A percentile compares a stretch with the other conserved stretches of the same genome.
phyloP scores from a whole-genome alignment of 2,888 invertebrate species.

The Melolontha melolontha region DNA sequence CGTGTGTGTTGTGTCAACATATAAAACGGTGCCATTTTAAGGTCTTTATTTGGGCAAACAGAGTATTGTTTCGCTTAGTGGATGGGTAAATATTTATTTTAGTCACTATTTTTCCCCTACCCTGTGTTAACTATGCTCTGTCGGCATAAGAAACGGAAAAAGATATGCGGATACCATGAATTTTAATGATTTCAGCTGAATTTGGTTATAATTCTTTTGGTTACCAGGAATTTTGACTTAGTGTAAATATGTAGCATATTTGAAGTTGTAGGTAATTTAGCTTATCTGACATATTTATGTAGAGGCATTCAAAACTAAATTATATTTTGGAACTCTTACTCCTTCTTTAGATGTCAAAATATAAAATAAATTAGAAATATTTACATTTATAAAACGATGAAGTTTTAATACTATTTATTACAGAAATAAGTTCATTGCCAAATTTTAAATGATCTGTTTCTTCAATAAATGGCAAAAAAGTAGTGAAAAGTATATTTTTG shows the following conservation, averaged over 20 bases:
- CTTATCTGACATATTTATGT: background rate
- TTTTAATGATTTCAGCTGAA: slow-evolving; percentile 1
- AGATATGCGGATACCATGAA: slow-evolving; percentile 13
- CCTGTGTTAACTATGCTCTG: background rate
- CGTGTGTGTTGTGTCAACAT: slow-evolving; percentile 19
- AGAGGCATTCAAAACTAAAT: too few species aligned
- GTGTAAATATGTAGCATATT: background rate
- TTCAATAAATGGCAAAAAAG: too few species aligned
- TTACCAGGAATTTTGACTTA: too few species aligned
- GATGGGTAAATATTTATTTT: slow-evolving; percentile 39
- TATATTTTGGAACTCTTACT: too few species aligned
- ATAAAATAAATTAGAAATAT: too few species aligned
- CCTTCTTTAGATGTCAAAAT: too few species aligned
- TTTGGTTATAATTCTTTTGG: slow-evolving; percentile 4
- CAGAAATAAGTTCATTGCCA: too few species aligned
- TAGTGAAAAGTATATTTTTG: too few species aligned
- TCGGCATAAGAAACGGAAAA: background rate
- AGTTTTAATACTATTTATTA: too few species aligned
- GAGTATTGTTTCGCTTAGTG: slow-evolving; percentile 39
- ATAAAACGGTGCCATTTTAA: slow-evolving; percentile 37
- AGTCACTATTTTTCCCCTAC: slow-evolving; percentile 10
- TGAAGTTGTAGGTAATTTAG: slow-evolving; percentile 1
- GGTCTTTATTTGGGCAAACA: slow-evolving; percentile 41
- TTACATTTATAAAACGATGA: too few species aligned
- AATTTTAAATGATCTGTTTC: too few species aligned